Conservation (phyloP, 1,140 invertebrate genomes). For the Nasonia vitripennis region DNA sequence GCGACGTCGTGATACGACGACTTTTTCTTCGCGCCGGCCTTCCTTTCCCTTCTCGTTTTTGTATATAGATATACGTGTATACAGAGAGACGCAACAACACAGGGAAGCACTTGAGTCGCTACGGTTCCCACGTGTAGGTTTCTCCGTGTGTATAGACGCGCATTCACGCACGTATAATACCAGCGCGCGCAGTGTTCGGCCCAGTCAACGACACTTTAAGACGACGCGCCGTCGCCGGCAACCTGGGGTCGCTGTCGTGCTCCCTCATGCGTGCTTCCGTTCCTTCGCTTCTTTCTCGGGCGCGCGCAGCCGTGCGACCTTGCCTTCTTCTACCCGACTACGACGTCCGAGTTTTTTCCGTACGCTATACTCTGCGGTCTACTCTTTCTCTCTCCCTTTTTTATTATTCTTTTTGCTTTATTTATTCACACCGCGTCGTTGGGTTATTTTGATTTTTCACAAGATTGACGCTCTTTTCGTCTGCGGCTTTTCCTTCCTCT, state of each 20-base stretch:
- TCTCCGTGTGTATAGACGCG: slow-evolving; percentile 32
- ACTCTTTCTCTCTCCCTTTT: neutral
- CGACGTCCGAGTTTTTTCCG: neutral
- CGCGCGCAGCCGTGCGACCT: slow-evolving; percentile 22
- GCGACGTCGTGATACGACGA: neutral
- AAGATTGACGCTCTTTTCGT: neutral
- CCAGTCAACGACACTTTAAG: slow-evolving; percentile 60
- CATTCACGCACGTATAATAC: neutral
- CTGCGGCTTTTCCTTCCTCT: neutral
- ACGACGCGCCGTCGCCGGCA: slow-evolving; percentile 14
- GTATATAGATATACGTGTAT: neutral
- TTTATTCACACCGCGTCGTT: neutral
- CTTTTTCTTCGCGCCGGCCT: neutral
- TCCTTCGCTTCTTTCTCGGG: slow-evolving; percentile 17
- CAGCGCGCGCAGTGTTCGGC: slow-evolving; percentile 16
- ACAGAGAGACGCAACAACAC: neutral
- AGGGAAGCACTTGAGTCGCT: slow-evolving; percentile 49
- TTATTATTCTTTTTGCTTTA: neutral
- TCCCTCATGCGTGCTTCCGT: slow-evolving; percentile 67
- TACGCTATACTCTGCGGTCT: neutral
- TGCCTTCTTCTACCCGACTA: neutral
- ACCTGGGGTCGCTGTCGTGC: slow-evolving; percentile 62
- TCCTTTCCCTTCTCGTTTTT: neutral
- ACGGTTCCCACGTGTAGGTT: slow-evolving; percentile 62
- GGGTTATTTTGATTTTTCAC: neutral